Conservation (phyloP, 2,797 vertebrate genomes). For the Mergus octosetaceus region DNA sequence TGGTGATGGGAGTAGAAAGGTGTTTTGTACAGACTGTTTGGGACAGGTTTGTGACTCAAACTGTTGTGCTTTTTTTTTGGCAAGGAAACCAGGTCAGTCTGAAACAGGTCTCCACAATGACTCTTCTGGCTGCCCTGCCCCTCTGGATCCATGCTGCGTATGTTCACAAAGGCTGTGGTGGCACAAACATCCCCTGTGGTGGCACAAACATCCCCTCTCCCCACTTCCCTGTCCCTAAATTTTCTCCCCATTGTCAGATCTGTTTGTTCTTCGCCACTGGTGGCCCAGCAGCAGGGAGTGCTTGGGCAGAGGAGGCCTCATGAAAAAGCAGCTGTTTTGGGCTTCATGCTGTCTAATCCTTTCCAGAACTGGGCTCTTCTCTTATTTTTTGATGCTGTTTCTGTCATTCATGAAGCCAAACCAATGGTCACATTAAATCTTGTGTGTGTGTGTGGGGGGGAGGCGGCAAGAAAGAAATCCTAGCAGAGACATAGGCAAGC, state of each 20-base stretch:
- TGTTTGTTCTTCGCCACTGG: background rate
- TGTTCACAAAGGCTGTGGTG: background rate
- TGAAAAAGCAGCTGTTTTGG: slow-evolving; percentile 8
- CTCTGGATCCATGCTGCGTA: background rate
- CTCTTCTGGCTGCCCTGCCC: background rate
- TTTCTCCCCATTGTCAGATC: background rate
- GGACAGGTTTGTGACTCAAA: background rate
- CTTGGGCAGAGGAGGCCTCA: background rate
- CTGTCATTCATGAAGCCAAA: background rate
- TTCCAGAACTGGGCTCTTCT: background rate
- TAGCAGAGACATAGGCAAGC: background rate
- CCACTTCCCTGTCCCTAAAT: fast-evolving
- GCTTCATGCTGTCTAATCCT: slow-evolving; percentile 37
- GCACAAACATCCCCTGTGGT: background rate
- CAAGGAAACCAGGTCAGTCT: background rate
- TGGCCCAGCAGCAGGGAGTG: background rate
- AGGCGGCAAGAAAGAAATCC: background rate
- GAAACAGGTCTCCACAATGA: background rate
- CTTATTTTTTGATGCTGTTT: background rate
- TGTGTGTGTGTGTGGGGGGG: fast-evolving
- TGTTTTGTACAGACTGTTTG: fast-evolving
- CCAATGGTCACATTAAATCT: background rate
- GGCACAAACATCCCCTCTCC: background rate
- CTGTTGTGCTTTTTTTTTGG: background rate
- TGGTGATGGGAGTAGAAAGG: background rate